Evolutionary conservation across 2,888 invertebrate genomes (phyloP).

Genomic region (Cheilosia impressa): DNA sequence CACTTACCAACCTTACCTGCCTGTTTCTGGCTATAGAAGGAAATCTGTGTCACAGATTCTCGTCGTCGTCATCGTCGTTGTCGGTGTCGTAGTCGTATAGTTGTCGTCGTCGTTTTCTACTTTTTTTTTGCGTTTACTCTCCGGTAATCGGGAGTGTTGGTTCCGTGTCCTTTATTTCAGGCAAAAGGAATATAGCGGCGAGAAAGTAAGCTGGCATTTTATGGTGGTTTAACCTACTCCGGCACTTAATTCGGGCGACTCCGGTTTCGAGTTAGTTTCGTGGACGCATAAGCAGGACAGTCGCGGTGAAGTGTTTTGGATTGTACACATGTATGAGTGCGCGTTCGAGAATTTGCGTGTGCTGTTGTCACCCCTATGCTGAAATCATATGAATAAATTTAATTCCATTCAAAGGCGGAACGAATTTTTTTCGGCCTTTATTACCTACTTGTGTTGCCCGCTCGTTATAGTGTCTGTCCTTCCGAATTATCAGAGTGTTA

Average conservation of each 20-base stretch:
- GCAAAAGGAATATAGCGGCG: constrained; percentile 53
- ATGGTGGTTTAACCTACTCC: constrained; percentile 64
- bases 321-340: constrained; percentile 28
- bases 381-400: constrained; percentile 69
- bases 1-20: constrained; percentile 42
- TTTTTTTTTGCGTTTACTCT: constrained; percentile 10
- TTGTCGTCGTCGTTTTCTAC: constrained; percentile 8
- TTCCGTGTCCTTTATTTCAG: constrained; percentile 58
- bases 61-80: constrained; percentile 21
- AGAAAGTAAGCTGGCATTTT: constrained; percentile 64
- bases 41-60: constrained; percentile 70
- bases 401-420: constrained; percentile 50
- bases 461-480: constrained; percentile 29
- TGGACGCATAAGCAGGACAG: constrained; percentile 50
- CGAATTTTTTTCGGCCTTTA: constrained; percentile 35
- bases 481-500: constrained; percentile 47
- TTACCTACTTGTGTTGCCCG: constrained; percentile 13
- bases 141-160: constrained; percentile 65
- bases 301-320: constrained; percentile 23
- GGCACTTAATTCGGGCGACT: constrained; percentile 41
- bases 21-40: constrained; percentile 28
- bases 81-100: constrained; percentile 16
- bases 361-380: constrained; percentile 38
- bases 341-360: constrained; percentile 61
- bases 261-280: constrained; percentile 57